Percentiles rank a stretch among this genome's conserved stretches.
Conservation (phyloP, 2,797 vertebrate species). For the Cynopterus sphinx region DNA sequence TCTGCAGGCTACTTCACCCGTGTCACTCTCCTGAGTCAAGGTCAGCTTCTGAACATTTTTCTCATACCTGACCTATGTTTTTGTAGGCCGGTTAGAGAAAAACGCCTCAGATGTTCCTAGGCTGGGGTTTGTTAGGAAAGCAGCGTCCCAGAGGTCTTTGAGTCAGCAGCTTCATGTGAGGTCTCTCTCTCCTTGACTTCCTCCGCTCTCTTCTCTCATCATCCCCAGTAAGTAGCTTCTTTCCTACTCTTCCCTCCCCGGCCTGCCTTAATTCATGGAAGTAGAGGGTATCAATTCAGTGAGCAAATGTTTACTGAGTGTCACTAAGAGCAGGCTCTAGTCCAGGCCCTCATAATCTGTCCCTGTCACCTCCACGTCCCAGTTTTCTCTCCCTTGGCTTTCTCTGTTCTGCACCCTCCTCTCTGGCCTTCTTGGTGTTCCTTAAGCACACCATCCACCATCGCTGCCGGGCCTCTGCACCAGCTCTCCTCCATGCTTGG, state of each 20-base stretch:
- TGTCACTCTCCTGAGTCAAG: not conserved
- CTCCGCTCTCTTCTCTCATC: not conserved
- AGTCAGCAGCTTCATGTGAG: conserved; percentile 56
- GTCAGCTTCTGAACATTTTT: conserved; percentile 61
- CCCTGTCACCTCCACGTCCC: rapidly evolving
- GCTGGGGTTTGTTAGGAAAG: not conserved
- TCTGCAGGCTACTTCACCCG: conserved; percentile 9
- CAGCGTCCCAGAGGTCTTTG: conserved; percentile 16
- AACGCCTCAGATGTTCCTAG: conserved; percentile 9
- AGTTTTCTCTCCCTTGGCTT: not conserved
- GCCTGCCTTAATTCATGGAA: not conserved
- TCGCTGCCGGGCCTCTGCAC: not conserved
- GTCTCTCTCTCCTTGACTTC: not conserved
- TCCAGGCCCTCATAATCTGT: not conserved
- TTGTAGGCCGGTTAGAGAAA: conserved; percentile 57
- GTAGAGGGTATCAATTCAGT: not conserved
- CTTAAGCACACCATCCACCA: not conserved
- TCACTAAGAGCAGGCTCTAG: not conserved
- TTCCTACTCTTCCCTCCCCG: not conserved
- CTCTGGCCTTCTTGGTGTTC: not conserved
- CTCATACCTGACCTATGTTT: conserved; percentile 48
- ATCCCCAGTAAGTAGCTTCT: not conserved
- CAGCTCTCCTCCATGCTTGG: not conserved
- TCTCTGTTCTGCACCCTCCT: not conserved
- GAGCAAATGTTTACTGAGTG: not conserved